These are phyloP conservation scores for Musca domestica DNA, from an alignment of 1,140 invertebrate genomes.

Conservation along the genomic window DNA sequence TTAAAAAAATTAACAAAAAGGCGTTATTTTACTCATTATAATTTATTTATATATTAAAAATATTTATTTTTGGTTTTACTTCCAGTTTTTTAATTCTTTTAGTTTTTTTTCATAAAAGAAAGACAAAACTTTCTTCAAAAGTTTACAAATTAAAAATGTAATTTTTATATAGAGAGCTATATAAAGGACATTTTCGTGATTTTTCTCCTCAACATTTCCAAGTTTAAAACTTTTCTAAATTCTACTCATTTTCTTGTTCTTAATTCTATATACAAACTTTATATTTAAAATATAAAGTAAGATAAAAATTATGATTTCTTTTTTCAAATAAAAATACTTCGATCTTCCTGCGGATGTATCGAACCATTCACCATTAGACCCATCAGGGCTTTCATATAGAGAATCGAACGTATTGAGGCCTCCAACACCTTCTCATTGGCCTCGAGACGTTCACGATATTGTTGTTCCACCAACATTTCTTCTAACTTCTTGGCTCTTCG, in stretches of 20 bases:
- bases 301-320: background rate
- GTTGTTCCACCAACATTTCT: constrained; percentile 37
- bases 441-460: constrained; percentile 33
- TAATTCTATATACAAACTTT: too few relatives aligned
- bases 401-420: constrained; percentile 43
- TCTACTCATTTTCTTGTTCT: too few relatives aligned
- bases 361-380: background rate
- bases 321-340: background rate
- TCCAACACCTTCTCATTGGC: constrained; percentile 39
- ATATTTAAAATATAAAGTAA: too few relatives aligned
- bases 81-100: too few relatives aligned
- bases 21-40: too few relatives aligned
- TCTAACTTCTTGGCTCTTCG: constrained; percentile 37
- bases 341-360: background rate
- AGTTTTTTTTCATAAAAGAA: too few relatives aligned
- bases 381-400: constrained; percentile 35
- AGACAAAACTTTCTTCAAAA: too few relatives aligned
- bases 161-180: too few relatives aligned
- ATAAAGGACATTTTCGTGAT: background rate
- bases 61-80: too few relatives aligned
- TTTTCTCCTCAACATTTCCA: background rate
- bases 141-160: too few relatives aligned
- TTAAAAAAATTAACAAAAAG: too few relatives aligned
- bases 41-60: too few relatives aligned
- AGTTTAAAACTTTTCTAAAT: background rate